Conservation (phyloP, 2,797 vertebrate species). For the Lerista edwardsae region DNA sequence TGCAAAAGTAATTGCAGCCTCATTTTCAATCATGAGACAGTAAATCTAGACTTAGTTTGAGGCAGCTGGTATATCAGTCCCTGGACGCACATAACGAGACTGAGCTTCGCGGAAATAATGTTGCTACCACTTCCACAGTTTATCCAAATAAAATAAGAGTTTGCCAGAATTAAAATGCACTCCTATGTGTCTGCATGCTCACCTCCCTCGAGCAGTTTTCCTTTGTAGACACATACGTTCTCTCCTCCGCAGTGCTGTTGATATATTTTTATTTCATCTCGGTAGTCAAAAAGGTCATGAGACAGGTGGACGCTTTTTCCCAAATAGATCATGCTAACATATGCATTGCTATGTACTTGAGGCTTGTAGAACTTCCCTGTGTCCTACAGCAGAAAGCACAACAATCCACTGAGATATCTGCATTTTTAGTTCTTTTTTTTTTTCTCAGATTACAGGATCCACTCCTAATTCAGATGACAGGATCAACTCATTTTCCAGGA, state of each 20-base stretch:
- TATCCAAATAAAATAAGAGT: conserved; percentile 22
- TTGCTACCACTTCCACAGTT: conserved; percentile 53
- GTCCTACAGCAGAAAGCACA: conserved; percentile 75
- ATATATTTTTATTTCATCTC: conserved; percentile 90
- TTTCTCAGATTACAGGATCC: neutral
- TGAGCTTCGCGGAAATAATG: conserved; percentile 57
- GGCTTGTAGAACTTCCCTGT: conserved; percentile 76
- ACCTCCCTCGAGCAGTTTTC: conserved; percentile 89
- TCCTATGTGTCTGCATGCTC: conserved; percentile 53
- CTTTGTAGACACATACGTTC: conserved; percentile 93
- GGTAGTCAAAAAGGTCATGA: conserved; percentile 75
- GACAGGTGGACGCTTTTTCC: conserved; percentile 87
- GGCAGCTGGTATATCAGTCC: conserved; percentile 59
- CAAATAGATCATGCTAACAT: conserved; percentile 88
- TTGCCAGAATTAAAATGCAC: conserved; percentile 33
- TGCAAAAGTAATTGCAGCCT: conserved; percentile 59
- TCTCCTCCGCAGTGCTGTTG: conserved; percentile 97
- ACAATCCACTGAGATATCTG: conserved; percentile 36
- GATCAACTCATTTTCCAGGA: neutral
- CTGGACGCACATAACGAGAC: conserved; percentile 47
- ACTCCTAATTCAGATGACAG: neutral
- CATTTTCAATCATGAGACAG: conserved; percentile 54
- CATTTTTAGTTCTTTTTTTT: neutral
- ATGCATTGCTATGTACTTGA: conserved; percentile 80
- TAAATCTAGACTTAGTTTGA: conserved; percentile 63